These are phyloP conservation scores for Fragum sueziense DNA, from an alignment of 2,888 invertebrate genomes.

Conservation along the genomic window DNA sequence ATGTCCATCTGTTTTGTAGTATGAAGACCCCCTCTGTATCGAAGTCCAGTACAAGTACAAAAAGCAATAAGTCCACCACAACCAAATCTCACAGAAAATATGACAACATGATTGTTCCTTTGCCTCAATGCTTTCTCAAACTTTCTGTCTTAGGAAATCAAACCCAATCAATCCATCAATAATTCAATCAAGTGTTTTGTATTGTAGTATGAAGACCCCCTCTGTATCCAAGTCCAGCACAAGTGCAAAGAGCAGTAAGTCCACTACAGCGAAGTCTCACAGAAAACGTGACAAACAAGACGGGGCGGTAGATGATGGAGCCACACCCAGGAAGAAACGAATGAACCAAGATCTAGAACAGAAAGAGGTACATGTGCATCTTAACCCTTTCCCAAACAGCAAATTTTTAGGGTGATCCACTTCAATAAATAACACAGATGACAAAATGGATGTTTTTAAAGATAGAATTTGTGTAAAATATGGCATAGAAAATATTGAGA, in stretches of 20 bases:
- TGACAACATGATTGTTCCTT: too few species aligned
- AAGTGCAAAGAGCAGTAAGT: background rate
- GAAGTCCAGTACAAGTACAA: background rate
- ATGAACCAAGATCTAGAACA: background rate
- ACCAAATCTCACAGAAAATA: background rate
- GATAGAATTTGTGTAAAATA: too few species aligned
- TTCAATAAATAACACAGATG: too few species aligned
- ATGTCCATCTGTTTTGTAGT: background rate
- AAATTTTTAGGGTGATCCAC: too few species aligned
- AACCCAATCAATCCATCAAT: too few species aligned
- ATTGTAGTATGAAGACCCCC: constrained; percentile 11
- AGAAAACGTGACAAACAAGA: constrained; percentile 4
- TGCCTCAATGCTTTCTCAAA: background rate
- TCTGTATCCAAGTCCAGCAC: background rate
- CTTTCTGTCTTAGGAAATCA: background rate
- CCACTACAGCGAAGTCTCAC: background rate
- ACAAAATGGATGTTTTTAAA: too few species aligned
- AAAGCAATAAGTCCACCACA: background rate
- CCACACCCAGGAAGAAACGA: background rate
- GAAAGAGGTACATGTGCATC: constrained; percentile 20
- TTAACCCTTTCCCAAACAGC: too few species aligned
- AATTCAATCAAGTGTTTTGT: background rate
- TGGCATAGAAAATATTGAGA: too few species aligned
- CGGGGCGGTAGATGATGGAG: background rate
- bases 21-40: background rate